These are phyloP conservation scores for Monochamus saltuarius DNA, from an alignment of 1,140 invertebrate species.

Conservation along the genomic window DNA sequence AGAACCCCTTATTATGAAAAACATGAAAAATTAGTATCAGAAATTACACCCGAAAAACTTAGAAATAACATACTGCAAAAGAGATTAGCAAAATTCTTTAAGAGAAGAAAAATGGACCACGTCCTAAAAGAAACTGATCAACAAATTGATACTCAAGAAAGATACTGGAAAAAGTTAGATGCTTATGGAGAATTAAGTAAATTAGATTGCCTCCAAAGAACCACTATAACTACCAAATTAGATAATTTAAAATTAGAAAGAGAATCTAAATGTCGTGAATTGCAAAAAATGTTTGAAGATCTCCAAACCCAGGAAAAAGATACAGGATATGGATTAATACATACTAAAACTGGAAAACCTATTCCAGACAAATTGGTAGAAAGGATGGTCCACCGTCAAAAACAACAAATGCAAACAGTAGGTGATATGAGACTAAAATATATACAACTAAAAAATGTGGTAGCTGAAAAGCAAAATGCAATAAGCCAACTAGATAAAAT, in stretches of 20 bases:
- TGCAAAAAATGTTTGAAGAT: constrained; percentile 27
- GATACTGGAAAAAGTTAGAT: constrained; percentile 38
- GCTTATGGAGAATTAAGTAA: constrained; percentile 30
- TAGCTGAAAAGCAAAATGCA: constrained; percentile 28
- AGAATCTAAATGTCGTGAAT: constrained; percentile 23
- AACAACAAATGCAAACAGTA: constrained; percentile 28
- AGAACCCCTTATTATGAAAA: constrained; percentile 34
- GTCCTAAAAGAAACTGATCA: constrained; percentile 37
- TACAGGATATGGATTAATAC: constrained; percentile 38
- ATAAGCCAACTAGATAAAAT: constrained; percentile 24
- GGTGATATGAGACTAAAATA: constrained; percentile 32
- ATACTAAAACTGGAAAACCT: constrained; percentile 41
- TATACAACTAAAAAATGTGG: constrained; percentile 32
- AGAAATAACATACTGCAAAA: constrained; percentile 43
- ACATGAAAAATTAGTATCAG: constrained; percentile 24
- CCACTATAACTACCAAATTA: constrained; percentile 27
- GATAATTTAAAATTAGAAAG: constrained; percentile 20
- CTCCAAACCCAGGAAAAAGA: constrained; percentile 35
- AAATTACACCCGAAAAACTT: constrained; percentile 26
- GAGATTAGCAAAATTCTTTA: constrained; percentile 42
- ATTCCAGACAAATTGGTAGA: constrained; percentile 42
- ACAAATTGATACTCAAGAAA: constrained; percentile 30
- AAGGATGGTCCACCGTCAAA: constrained; percentile 30
- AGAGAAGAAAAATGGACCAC: constrained; percentile 45
- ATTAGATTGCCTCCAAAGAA: constrained; percentile 21